Evolutionary conservation across 1,140 invertebrate genomes (phyloP), one percentile per base, ranked within the genome.

Genomic region (Ceratina calcarata): DNA sequence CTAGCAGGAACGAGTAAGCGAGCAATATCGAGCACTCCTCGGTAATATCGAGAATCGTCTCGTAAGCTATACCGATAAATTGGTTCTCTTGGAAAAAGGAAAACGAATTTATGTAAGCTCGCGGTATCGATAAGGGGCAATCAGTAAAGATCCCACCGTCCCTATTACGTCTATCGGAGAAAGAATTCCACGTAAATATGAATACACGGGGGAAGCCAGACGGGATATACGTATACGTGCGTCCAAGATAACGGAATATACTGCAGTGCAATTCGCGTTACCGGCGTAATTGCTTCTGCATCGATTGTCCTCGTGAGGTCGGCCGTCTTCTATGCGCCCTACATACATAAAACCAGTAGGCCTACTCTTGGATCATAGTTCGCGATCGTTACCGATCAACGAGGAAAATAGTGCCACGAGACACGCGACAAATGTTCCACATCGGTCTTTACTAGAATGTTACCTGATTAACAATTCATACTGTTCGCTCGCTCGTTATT

Each of bases 281-380:
- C 57, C 57, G 15, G 57, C 73, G 83, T 82, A 85, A 85, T 85
- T 85, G 84, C 83, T 74, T 65, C 78, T 74, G 73, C 84, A 85
- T 85, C 83, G 84, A 85, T 85, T 85, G 65, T 85, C 78, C 60
- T 82, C 71, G 73, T 68, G 78, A 73, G 78, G 83, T 85, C 79
- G 81, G 45, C 24, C 49, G 64, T 64, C 51, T 82, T 67, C 55
- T 6, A 37, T 20, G 37, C 64, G 67, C 57, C 57, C 68, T 60
- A 51, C 37, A 45, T 45, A 45, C 37, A 45, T 45, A 45, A 45
- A 45, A 10, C 6, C 37, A 45, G 37, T 6, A 45, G 37, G 37
- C 37, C 37, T 45, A 45, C 62, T 57, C 45, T 16, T 12, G 27
- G 45, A 72, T 65, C 64, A 65, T 45, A 45, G 37, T 45, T 6